Evolutionary conservation across 2,797 vertebrate species (phyloP), one percentile per base, ranked within the genome.

Genomic region (Sebastes reedi): DNA sequence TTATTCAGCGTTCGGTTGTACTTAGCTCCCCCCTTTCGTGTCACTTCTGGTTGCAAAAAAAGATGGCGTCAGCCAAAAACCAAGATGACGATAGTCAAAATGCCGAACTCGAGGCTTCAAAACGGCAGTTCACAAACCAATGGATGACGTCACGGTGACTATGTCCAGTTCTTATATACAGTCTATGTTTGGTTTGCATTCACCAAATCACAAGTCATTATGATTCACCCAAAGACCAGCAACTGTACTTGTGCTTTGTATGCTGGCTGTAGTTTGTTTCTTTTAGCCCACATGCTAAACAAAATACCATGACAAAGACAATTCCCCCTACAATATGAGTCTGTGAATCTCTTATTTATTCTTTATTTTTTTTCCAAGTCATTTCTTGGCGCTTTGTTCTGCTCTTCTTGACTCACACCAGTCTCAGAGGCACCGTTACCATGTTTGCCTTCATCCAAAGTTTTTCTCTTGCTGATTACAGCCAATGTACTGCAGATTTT

Each of bases 381-480:
- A 59, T 67, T 70, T 74, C 54, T 80, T 85, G 77, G 79, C 29
- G 1, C 67, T 68, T 64, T 72, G 52, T 42, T 83, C 30, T 34
- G 18, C 65, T 81, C 34, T 61, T 65, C 34, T 60, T 75, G 75
- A 72, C 66, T 83, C 81, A 81, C 46, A 70, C 54, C 39, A 83
- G 56, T 50, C 70, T 83, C 74, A 62, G 39, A 82, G 29, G 60
- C 52, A 74, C 65, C 1, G 82, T 88, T 82, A 36, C 90, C 85
- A 82, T 79, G 81, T 81, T 81, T 86, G 67, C 85, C 50, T 85
- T 72, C 68, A 69, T 87, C 70, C 62, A 46, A 52, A 14, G 0
- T 61, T 58, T 71, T 64, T 60, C 34, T 77, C 42, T 32, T 27
- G 39, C 25, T 79, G 82, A 82, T 84, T 71, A 66, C 72, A 46